phyloP scores from a whole-genome alignment of 1,140 invertebrate species.

The Halesus radiatus region DNA sequence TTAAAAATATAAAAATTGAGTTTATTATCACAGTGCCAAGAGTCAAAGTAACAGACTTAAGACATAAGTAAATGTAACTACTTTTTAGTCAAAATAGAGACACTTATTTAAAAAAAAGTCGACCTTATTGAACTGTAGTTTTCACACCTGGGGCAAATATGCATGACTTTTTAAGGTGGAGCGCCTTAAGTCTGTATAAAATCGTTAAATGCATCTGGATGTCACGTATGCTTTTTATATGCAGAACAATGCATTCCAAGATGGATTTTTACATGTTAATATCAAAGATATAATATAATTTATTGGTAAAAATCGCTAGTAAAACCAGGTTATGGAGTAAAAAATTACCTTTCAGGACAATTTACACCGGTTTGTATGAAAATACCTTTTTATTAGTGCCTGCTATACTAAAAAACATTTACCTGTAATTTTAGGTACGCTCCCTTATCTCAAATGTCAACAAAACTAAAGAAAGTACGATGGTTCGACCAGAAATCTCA shows the following conservation, averaged over 20 bases:
- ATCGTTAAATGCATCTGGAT: neutral
- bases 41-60: too few relatives aligned
- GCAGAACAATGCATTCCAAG: neutral
- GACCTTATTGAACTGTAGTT: too few relatives aligned
- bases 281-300: neutral
- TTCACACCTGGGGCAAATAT: too few relatives aligned
- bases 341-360: neutral
- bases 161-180: too few relatives aligned
- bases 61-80: too few relatives aligned
- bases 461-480: slow-evolving; percentile 1
- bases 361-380: too few relatives aligned
- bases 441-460: slow-evolving; percentile 18
- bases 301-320: neutral
- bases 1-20: too few relatives aligned
- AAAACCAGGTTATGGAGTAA: neutral
- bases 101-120: too few relatives aligned
- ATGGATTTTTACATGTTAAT: neutral
- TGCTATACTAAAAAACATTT: neutral
- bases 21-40: too few relatives aligned
- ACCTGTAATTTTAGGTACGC: neutral
- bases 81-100: too few relatives aligned
- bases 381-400: neutral
- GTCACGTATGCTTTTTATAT: neutral
- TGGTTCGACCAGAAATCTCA: neutral
- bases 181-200: too few relatives aligned